A percentile compares a stretch with the other conserved stretches of the same genome.
Conservation (phyloP, 2,888 invertebrate genomes). For the Heterodera filipjevi region DNA sequence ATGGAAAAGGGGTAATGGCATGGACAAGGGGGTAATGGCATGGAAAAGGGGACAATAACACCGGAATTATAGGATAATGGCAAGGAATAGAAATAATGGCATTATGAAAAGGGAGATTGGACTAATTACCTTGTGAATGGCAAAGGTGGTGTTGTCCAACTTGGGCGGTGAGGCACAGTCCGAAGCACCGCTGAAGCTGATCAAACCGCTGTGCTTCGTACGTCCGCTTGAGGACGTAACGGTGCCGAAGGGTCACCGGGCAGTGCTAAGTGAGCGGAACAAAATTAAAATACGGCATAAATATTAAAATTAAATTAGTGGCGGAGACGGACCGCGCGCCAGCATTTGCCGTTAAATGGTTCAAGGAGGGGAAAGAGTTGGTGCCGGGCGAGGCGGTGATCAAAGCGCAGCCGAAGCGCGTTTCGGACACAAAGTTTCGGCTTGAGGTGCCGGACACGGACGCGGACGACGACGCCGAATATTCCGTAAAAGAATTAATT, state of each 20-base stretch:
- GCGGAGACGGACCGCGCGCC: constrained; percentile 76
- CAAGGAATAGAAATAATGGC: too few species aligned
- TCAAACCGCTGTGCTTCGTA: constrained; percentile 36
- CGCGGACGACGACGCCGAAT: constrained; percentile 57
- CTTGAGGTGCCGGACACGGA: constrained; percentile 48
- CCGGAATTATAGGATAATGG: background rate
- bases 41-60: background rate
- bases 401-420: constrained; percentile 46
- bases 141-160: constrained; percentile 29
- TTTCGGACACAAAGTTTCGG: constrained; percentile 60
- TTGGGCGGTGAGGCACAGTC: constrained; percentile 62
- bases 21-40: background rate
- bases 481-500: constrained; percentile 39
- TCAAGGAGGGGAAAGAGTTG: constrained; percentile 64
- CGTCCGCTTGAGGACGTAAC: constrained; percentile 59
- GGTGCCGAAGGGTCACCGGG: constrained; percentile 61
- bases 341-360: constrained; percentile 80
- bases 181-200: constrained; percentile 56
- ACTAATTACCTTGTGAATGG: background rate
- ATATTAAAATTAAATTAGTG: constrained; percentile 35
- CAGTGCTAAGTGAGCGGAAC: constrained; percentile 63
- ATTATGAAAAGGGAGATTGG: too few species aligned
- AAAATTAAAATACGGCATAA: constrained; percentile 70
- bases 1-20: too few species aligned
- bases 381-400: constrained; percentile 35